phyloP scores from a whole-genome alignment of 2,888 invertebrate species.

The Ectemnius cavifrons region DNA sequence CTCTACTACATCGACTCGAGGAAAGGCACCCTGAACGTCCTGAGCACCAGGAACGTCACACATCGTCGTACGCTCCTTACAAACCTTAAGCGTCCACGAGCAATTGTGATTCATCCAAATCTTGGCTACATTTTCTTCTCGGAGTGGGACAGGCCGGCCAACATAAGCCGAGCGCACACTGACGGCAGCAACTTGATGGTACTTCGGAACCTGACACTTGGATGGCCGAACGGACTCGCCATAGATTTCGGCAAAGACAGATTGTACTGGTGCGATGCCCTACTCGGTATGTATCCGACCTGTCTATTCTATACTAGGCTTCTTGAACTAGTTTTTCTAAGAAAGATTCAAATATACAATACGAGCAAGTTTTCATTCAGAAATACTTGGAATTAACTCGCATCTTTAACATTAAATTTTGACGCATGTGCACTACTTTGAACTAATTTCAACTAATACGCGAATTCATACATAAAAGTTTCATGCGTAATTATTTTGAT shows the following conservation, averaged over 20 bases:
- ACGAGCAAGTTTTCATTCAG: too few species aligned
- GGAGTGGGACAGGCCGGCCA: slow-evolving; percentile 97
- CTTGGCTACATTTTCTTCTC: slow-evolving; percentile 96
- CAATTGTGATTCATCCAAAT: slow-evolving; percentile 98
- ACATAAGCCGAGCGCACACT: slow-evolving; percentile 94
- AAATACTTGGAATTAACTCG: too few species aligned
- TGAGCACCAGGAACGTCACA: slow-evolving; percentile 92
- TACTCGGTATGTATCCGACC: slow-evolving; percentile 69
- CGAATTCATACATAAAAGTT: too few species aligned
- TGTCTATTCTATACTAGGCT: too few species aligned
- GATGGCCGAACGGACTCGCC: slow-evolving; percentile 98
- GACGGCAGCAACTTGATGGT: slow-evolving; percentile 93
- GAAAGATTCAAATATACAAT: too few species aligned
- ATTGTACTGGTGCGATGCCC: slow-evolving; percentile 98
- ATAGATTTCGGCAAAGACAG: slow-evolving; percentile 93
- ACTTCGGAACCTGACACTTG: slow-evolving; percentile 93
- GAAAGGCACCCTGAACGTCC: slow-evolving; percentile 95
- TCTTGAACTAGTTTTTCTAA: too few species aligned
- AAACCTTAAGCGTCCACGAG: slow-evolving; percentile 94
- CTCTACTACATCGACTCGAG: slow-evolving; percentile 97
- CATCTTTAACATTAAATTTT: too few species aligned
- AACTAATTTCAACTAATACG: too few species aligned
- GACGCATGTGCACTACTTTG: too few species aligned
- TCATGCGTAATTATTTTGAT: too few species aligned
- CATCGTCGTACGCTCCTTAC: slow-evolving; percentile 90